Conservation (phyloP, 2,888 invertebrate species). For the Cerastis leucographa region DNA sequence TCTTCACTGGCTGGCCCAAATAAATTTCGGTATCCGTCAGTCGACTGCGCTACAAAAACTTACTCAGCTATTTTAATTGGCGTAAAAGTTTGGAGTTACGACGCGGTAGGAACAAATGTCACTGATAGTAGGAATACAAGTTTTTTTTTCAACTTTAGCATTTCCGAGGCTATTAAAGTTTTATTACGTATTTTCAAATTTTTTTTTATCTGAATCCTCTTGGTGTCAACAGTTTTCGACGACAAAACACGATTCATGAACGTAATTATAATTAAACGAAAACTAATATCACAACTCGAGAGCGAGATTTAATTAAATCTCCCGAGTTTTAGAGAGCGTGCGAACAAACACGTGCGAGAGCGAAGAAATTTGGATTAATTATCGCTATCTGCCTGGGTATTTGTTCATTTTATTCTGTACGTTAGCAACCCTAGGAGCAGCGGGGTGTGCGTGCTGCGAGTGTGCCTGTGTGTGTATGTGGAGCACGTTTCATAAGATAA, state of each 20-base stretch:
- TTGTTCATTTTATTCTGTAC: slow-evolving; percentile 77
- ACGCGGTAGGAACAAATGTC: slow-evolving; percentile 80
- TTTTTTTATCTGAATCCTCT: slow-evolving; percentile 11
- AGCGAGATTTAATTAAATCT: slow-evolving; percentile 82
- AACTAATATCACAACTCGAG: slow-evolving; percentile 77
- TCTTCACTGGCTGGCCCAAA: slow-evolving; percentile 84
- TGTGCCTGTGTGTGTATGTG: slow-evolving; percentile 79
- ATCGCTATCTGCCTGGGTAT: slow-evolving; percentile 79
- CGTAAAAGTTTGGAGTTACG: slow-evolving; percentile 83
- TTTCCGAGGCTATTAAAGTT: slow-evolving; percentile 11
- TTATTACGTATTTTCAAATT: slow-evolving; percentile 13
- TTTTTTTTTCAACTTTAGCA: slow-evolving; percentile 59
- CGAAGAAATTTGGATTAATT: slow-evolving; percentile 85
- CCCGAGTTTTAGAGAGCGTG: slow-evolving; percentile 78
- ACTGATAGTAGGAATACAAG: slow-evolving; percentile 76
- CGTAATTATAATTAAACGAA: slow-evolving; percentile 75
- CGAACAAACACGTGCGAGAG: slow-evolving; percentile 79
- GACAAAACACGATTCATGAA: slow-evolving; percentile 60
- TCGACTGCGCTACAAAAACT: slow-evolving; percentile 83
- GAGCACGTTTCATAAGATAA: slow-evolving; percentile 89
- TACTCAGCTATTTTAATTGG: slow-evolving; percentile 89
- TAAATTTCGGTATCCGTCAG: slow-evolving; percentile 84
- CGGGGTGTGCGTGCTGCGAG: slow-evolving; percentile 70
- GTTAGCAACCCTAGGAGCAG: slow-evolving; percentile 70
- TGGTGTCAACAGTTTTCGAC: slow-evolving; percentile 53